Percentiles rank a stretch among this genome's conserved stretches.
Evolutionary conservation across 35 echinoderm and acorn worm species (phyloP).

Genomic region (Nesometra sesokonis): DNA sequence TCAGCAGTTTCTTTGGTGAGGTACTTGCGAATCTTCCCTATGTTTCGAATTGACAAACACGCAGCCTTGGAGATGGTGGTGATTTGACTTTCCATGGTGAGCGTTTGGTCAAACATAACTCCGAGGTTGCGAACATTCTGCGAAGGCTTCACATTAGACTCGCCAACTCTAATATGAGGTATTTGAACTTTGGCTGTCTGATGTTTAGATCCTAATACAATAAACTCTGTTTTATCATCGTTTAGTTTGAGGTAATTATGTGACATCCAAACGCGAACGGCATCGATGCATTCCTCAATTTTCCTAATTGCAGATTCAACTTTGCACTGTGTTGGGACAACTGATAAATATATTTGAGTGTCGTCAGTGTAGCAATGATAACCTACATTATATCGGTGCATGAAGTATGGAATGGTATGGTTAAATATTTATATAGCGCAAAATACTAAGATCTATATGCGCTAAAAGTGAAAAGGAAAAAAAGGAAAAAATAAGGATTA

Average conservation of each 20-base stretch:
- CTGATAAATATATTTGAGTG: not conserved
- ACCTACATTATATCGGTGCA: too few relatives aligned
- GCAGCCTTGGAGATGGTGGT: slow-evolving; percentile 8
- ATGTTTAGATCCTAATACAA: slow-evolving; percentile 7
- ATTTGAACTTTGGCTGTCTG: not conserved
- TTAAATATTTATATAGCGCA: too few relatives aligned
- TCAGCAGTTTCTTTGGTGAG: slow-evolving; percentile 8
- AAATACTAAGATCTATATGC: too few relatives aligned
- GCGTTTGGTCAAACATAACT: not conserved
- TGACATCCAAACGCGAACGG: slow-evolving; percentile 1
- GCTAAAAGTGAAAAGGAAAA: too few relatives aligned
- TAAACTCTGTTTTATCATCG: slow-evolving; percentile 22
- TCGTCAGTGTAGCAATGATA: not conserved
- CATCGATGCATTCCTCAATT: not conserved
- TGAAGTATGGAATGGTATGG: too few relatives aligned
- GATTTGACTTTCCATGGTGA: slow-evolving; percentile 10
- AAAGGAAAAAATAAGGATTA: too few relatives aligned
- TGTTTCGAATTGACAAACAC: not conserved
- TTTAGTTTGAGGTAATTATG: slow-evolving; percentile 20
- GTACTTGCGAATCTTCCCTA: slow-evolving; percentile 12
- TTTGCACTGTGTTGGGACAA: not conserved
- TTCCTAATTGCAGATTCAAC: not conserved
- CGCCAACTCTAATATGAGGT: not conserved
- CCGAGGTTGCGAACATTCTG: slow-evolving; percentile 19
- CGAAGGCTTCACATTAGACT: not conserved